A percentile compares a stretch with the other conserved stretches of the same genome.
These are phyloP conservation scores for Marisa cornuarietis DNA, from an alignment of 1,140 invertebrate species.

Conservation along the genomic window DNA sequence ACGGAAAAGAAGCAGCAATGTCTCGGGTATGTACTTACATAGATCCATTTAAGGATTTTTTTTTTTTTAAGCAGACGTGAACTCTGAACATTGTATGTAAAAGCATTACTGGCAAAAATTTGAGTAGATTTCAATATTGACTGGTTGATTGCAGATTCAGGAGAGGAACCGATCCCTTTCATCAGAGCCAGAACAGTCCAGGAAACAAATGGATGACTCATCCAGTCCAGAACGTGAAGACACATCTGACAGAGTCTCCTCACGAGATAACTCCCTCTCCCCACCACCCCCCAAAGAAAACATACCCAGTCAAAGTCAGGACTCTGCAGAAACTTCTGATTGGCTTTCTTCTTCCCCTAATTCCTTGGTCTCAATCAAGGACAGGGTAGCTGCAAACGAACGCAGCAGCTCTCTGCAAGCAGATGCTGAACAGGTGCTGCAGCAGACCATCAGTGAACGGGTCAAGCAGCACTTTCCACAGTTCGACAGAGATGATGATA, in stretches of 20 bases:
- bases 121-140: too few species aligned
- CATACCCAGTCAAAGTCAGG: constrained; percentile 9
- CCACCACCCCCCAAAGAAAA: not conserved
- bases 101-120: too few species aligned
- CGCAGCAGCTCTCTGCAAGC: constrained; percentile 10
- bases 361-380: constrained; percentile 10
- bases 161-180: constrained; percentile 13
- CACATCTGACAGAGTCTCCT: not conserved
- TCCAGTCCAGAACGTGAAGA: not conserved
- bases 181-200: not conserved
- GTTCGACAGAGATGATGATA: constrained; percentile 25
- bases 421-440: constrained; percentile 40
- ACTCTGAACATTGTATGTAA: too few species aligned
- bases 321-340: constrained; percentile 38
- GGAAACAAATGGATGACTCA: not conserved
- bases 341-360: constrained; percentile 40
- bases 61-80: too few species aligned
- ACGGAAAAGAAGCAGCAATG: constrained; percentile 26
- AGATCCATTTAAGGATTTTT: too few species aligned
- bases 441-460: constrained; percentile 43
- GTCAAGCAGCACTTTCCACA: constrained; percentile 31
- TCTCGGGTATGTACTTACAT: constrained; percentile 13
- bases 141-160: not conserved
- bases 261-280: not conserved
- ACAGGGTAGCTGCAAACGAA: constrained; percentile 3